Base-by-base conservation (phyloP, 2,113 vertebrate genomes). In the Hemibagrus wyckioides region DNA sequence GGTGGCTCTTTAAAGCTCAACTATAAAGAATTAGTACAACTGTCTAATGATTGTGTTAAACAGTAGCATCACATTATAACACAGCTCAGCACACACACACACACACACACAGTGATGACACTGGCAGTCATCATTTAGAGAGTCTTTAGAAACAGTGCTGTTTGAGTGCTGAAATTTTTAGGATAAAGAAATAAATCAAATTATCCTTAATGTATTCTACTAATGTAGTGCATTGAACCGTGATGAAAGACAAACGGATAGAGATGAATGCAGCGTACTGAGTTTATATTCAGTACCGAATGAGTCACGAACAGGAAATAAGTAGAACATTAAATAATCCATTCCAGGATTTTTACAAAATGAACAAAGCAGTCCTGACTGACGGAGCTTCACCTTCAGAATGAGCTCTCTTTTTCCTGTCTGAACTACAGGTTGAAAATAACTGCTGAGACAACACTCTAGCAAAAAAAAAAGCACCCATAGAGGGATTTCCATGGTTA, bases 371-470 rank as follows among this genome's bases (percentile, higher is more conserved):
- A 25, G 23, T n/a, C 25, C 23, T 59, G 52, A 85, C 48, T 85
- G 33, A 41, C 39, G 25, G 54, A 61, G 39, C 8, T 44, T 85
- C 41, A 85, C 39, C 41, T 77, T 76, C 36, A 59, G 82, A 84
- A 50, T 54, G 65, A n/a, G 30, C 30, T 54, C 33, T 39, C 36
- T 2, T 52, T 69, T n/a, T 71, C 0, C 28, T 54, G 65, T 63
- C 80, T 82, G 57, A n/a, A 59, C 39, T n/a, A n/a, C 23, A 28
- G 52, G 17, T 48, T 67, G n/a, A 84, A 67, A 71, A 71, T 69
- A 69, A 73, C 23, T 57, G 67, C 36, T n/a, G 48, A 13, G 30
- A 30, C 28, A 50, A 48, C 41, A 83, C 63, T 59, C 41, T 9
- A 76, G 69, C 33, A 28, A 73, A 85, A 73, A 10, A 19, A 48